phyloP scores from a whole-genome alignment of 1,140 invertebrate genomes.

The Drosophila kepulauana region DNA sequence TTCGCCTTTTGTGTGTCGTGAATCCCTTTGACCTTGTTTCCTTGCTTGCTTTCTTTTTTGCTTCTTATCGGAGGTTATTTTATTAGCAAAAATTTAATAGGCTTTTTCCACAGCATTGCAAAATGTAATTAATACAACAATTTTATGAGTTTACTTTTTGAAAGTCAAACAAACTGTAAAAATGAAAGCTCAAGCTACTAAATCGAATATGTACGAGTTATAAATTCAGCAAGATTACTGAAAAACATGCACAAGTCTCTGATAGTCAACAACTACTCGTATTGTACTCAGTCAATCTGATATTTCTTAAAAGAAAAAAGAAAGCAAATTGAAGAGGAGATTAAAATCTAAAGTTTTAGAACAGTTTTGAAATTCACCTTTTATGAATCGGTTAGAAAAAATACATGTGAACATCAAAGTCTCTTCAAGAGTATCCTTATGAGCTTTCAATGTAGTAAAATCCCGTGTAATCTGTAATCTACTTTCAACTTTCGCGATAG shows the following conservation, averaged over 20 bases:
- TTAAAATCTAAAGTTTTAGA: not conserved
- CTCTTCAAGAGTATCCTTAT: not conserved
- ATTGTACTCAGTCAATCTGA: too few species aligned
- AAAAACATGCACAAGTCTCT: not conserved
- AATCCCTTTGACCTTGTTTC: slow-evolving; percentile 66
- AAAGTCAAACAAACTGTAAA: slow-evolving; percentile 28
- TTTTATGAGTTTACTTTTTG: slow-evolving; percentile 46
- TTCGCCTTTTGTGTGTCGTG: slow-evolving; percentile 13
- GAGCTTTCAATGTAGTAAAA: not conserved
- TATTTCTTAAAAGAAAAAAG: too few species aligned
- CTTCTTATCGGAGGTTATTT: slow-evolving; percentile 25
- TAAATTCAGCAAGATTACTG: slow-evolving; percentile 6
- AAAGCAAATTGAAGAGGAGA: not conserved
- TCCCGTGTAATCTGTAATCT: not conserved
- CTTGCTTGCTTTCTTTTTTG: slow-evolving; percentile 22
- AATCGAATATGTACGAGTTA: slow-evolving; percentile 2
- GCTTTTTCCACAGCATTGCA: slow-evolving; percentile 42
- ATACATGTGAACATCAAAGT: not conserved
- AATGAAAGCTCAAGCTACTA: slow-evolving; percentile 6
- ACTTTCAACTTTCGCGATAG: not conserved
- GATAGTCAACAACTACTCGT: not conserved
- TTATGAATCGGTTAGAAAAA: not conserved
- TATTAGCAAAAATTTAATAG: slow-evolving; percentile 54
- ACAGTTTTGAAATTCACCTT: too few species aligned
- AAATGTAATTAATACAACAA: slow-evolving; percentile 65